Evolutionary conservation across 2,888 invertebrate genomes (phyloP).

Genomic region (Euproctis similis): DNA sequence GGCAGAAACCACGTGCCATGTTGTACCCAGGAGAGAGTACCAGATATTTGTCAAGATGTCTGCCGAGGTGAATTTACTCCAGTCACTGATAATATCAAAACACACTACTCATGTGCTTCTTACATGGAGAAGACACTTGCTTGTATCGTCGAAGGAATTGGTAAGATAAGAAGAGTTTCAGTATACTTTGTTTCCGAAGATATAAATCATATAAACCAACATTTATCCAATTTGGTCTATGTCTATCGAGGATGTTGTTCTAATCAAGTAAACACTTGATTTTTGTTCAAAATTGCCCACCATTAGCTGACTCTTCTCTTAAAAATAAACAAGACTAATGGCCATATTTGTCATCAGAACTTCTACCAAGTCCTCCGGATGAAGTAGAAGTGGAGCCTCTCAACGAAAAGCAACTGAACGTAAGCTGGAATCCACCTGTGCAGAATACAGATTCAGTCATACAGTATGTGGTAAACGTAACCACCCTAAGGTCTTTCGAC

Average conservation of each 20-base stretch:
- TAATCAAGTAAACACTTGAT: too few relatives aligned
- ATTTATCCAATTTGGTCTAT: too few relatives aligned
- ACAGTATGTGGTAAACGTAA: slow-evolving; percentile 83
- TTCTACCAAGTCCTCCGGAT: slow-evolving; percentile 84
- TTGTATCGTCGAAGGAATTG: slow-evolving; percentile 88
- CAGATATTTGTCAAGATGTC: slow-evolving; percentile 89
- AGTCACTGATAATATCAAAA: slow-evolving; percentile 87
- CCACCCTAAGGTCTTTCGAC: slow-evolving; percentile 82
- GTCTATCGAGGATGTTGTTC: too few relatives aligned
- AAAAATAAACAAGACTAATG: too few relatives aligned
- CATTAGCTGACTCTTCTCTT: too few relatives aligned
- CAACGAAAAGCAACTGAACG: slow-evolving; percentile 81
- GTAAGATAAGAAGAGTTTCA: too few relatives aligned
- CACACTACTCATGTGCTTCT: slow-evolving; percentile 88
- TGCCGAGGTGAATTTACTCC: slow-evolving; percentile 90
- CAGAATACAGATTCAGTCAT: slow-evolving; percentile 79
- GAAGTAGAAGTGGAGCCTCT: slow-evolving; percentile 83
- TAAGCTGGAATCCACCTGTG: slow-evolving; percentile 81
- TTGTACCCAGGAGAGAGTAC: slow-evolving; percentile 86
- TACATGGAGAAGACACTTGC: slow-evolving; percentile 88
- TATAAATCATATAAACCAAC: not conserved
- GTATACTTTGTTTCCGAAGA: not conserved
- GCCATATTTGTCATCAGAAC: slow-evolving; percentile 70
- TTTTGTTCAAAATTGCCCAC: too few relatives aligned
- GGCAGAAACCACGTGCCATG: slow-evolving; percentile 91